phyloP scores from a whole-genome alignment of 2,113 vertebrate genomes.

The Dasyornis broadbenti region DNA sequence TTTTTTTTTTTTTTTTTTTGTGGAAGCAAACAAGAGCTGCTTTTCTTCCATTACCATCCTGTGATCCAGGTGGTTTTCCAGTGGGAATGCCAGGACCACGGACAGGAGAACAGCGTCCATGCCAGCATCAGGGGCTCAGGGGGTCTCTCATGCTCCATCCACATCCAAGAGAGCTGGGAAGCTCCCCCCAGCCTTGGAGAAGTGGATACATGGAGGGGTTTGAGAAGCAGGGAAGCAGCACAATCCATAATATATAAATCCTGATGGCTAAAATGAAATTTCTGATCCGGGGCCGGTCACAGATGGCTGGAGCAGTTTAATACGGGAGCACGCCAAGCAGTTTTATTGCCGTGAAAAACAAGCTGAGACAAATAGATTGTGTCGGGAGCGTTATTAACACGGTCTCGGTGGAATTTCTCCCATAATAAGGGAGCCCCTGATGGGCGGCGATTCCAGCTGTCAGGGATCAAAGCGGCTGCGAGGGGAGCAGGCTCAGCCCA shows the following conservation, averaged over 20 bases:
- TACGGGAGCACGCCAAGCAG: background rate
- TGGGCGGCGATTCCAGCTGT: background rate
- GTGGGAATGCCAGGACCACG: fast-evolving
- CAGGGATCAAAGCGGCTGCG: background rate
- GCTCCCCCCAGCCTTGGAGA: background rate
- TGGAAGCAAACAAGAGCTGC: background rate
- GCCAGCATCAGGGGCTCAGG: fast-evolving
- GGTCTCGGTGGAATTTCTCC: background rate
- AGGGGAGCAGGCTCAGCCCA: background rate
- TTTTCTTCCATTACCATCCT: background rate
- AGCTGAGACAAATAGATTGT: background rate
- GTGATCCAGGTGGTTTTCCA: background rate
- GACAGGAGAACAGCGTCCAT: background rate
- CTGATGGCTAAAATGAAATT: background rate
- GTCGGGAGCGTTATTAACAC: background rate
- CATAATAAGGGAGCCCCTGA: background rate
- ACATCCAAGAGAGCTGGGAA: background rate
- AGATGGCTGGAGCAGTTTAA: conserved; percentile 48
- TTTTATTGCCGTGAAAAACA: background rate
- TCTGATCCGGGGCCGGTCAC: background rate
- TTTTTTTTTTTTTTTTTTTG: background rate
- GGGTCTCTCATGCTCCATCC: background rate
- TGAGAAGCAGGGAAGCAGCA: background rate
- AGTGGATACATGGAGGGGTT: fast-evolving
- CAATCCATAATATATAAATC: background rate